Conservation (phyloP, 1,140 invertebrate species). For the Drosophila repletoides region DNA sequence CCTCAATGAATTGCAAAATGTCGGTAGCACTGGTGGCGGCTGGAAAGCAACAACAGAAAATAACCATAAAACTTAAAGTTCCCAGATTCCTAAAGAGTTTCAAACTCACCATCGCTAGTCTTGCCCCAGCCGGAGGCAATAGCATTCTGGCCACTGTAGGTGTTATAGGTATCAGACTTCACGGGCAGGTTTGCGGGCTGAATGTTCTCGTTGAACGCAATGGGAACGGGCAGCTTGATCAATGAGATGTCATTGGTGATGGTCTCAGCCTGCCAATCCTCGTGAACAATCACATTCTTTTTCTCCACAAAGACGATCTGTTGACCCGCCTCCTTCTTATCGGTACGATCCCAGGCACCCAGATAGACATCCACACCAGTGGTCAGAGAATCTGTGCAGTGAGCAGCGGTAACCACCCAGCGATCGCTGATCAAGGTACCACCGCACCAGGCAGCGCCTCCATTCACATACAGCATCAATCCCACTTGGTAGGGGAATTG, state of each 20-base stretch:
- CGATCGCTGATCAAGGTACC: constrained; percentile 84
- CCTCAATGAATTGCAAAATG: constrained; percentile 39
- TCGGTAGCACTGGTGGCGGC: constrained; percentile 40
- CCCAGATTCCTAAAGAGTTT: neutral
- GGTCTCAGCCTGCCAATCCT: constrained; percentile 8
- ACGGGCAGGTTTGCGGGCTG: constrained; percentile 56
- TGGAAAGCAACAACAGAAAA: neutral
- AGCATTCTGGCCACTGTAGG: constrained; percentile 36
- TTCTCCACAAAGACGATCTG: constrained; percentile 60
- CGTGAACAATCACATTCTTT: constrained; percentile 54
- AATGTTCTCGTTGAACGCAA: constrained; percentile 52
- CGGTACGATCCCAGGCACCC: constrained; percentile 58
- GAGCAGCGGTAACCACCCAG: constrained; percentile 86
- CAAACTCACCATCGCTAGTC: constrained; percentile 56
- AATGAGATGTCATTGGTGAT: constrained; percentile 66
- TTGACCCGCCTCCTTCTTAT: constrained; percentile 52
- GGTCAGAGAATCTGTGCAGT: constrained; percentile 83
- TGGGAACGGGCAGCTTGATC: constrained; percentile 58
- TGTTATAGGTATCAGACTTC: constrained; percentile 39
- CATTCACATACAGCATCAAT: constrained; percentile 73
- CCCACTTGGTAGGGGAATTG: constrained; percentile 84
- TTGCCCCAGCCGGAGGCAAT: constrained; percentile 72
- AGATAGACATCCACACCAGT: constrained; percentile 69
- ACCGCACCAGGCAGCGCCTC: constrained; percentile 83
- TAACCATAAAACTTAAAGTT: neutral